Evolutionary conservation across 2,113 vertebrate genomes (phyloP).

Genomic region (Microtus oregoni): DNA sequence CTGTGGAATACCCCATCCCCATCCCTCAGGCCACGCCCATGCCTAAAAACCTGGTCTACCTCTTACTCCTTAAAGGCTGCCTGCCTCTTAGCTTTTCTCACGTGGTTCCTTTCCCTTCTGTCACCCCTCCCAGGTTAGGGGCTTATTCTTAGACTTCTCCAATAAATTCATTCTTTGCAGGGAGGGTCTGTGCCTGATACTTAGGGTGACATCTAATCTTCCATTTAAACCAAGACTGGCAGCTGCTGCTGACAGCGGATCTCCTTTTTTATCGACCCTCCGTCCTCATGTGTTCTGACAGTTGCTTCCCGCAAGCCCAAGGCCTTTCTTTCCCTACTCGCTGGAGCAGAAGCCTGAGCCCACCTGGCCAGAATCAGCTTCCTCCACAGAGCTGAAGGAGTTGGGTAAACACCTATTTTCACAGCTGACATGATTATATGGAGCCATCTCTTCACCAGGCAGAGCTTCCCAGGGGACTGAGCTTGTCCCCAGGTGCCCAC

Average conservation of each 20-base stretch:
- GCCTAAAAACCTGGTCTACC: fast-evolving
- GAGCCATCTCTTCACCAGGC: neutral
- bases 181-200: conserved; percentile 1
- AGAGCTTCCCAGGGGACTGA: too few relatives aligned
- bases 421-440: fast-evolving
- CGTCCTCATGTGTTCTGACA: neutral
- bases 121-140: neutral
- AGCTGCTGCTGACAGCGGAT: neutral
- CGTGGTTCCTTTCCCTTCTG: neutral
- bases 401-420: neutral
- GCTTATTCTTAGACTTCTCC: neutral
- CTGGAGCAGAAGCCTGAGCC: neutral
- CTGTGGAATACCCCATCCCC: neutral
- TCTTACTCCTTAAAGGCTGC: neutral
- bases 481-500: neutral
- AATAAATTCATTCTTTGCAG: conserved; percentile 52
- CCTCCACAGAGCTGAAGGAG: neutral
- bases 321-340: neutral
- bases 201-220: neutral
- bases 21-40: neutral
- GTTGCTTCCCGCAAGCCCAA: neutral
- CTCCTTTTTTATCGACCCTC: neutral
- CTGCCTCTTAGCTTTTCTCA: neutral
- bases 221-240: neutral
- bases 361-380: neutral